Base-by-base conservation (phyloP, 2,113 vertebrate genomes). In the Sinocyclocheilus rhinocerous region DNA sequence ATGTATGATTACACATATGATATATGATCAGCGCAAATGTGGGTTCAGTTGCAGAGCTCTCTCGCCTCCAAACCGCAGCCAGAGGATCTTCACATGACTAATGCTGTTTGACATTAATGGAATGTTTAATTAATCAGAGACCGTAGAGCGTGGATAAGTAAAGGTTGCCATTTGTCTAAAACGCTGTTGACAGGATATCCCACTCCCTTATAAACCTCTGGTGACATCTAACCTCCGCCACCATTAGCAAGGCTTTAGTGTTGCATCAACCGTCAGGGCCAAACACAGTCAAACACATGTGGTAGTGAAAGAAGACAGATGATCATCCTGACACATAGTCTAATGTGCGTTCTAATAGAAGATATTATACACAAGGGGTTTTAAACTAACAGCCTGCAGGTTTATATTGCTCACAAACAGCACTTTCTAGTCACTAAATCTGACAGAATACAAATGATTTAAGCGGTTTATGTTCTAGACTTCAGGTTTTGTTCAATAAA, bases 51-150 rank as follows among this genome's bases (percentile, higher is more conserved):
- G 4, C 45, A 69, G 42, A 72, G 2, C 81, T 89, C 69, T 82
- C 57, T 61, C 65, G 57, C 79, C 52, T 83, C 61, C 63, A 22
- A 81, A 61, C 22, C 36, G 0, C 67, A 45, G 52, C 67, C 67
- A 65, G 26, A 50, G 42, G 69, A 72, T 81, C 70, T 81, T 87
- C 79, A 88, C 16, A 83, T 77, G 42, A 87, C 90, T 92, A 92
- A 94, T 91, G 81, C 86, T 85, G 90, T 93, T 91, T 92, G 93
- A 92, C 92, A 69, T 92, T 92, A 92, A 93, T 93, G 88, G 92
- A 92, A 94, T 91, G 91, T 91, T 93, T 92, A 91, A 93, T 93
- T 90, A 93, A 92, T 91, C 84, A 84, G 52, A 67, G 73, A 89
- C 92, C 89, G 88, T 88, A 88, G 89, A 91, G 88, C 63, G 61